phyloP scores from a whole-genome alignment of 2,888 invertebrate species.

The Plusia festucae region DNA sequence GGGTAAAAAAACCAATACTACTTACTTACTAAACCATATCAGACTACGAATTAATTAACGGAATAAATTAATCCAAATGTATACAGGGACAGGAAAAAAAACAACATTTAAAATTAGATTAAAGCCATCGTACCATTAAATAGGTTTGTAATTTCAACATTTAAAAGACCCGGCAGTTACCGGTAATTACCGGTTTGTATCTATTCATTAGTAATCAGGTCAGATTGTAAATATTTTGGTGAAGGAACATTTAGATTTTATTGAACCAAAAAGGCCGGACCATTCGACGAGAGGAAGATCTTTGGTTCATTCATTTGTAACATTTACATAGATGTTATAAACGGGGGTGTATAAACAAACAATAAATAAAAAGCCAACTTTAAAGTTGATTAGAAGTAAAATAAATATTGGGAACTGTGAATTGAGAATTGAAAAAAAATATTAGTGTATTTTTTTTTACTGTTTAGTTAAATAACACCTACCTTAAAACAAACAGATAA shows the following conservation, averaged over 20 bases:
- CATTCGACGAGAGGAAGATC: neutral
- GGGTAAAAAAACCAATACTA: too few relatives aligned
- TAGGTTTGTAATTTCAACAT: slow-evolving; percentile 29
- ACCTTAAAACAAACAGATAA: too few relatives aligned
- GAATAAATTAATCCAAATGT: neutral
- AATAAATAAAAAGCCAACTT: too few relatives aligned
- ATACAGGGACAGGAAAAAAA: slow-evolving; percentile 7
- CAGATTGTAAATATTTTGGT: slow-evolving; percentile 47
- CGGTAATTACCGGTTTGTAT: slow-evolving; percentile 43
- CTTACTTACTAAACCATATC: neutral
- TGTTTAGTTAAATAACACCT: too few relatives aligned
- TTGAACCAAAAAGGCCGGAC: neutral
- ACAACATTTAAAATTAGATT: slow-evolving; percentile 10
- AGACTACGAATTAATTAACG: neutral
- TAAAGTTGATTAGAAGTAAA: too few relatives aligned
- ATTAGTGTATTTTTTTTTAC: too few relatives aligned
- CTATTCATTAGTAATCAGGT: slow-evolving; percentile 53
- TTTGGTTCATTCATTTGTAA: too few relatives aligned
- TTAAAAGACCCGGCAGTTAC: slow-evolving; percentile 45
- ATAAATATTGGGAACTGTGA: too few relatives aligned
- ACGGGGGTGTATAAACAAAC: too few relatives aligned
- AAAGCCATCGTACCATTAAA: slow-evolving; percentile 26
- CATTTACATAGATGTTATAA: too few relatives aligned
- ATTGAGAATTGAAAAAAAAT: too few relatives aligned
- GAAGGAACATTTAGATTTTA: slow-evolving; percentile 3